These are phyloP conservation scores for Eutrigla gurnardus DNA, from an alignment of 2,797 vertebrate genomes.

Conservation along the genomic window DNA sequence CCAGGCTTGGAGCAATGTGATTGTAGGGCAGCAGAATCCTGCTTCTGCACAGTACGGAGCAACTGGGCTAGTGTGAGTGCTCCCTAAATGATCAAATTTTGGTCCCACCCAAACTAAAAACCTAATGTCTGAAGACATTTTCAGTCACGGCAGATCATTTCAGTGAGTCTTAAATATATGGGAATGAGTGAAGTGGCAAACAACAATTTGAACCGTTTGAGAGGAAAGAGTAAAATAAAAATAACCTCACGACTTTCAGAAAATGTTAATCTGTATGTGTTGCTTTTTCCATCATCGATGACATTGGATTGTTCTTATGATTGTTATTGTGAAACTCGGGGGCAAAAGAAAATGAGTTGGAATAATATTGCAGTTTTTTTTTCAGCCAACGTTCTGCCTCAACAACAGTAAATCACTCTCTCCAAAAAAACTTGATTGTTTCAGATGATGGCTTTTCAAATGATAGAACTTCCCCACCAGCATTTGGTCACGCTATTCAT, in stretches of 20 bases:
- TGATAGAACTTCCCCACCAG: slow-evolving; percentile 38
- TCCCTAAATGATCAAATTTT: background rate
- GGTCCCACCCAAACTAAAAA: background rate
- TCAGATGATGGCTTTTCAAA: slow-evolving; percentile 41
- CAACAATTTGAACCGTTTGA: slow-evolving; percentile 9
- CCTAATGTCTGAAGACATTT: background rate
- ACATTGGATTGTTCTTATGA: background rate
- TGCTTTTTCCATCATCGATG: slow-evolving; percentile 14
- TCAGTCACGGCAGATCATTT: background rate
- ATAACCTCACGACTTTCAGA: slow-evolving; percentile 17
- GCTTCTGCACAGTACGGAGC: too few species aligned
- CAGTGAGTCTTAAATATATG: background rate
- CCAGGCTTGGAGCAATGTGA: too few species aligned
- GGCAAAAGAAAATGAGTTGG: slow-evolving; percentile 11
- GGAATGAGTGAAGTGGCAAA: background rate
- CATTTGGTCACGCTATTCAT: slow-evolving; percentile 43
- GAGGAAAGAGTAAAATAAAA: slow-evolving; percentile 9
- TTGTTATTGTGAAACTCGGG: background rate
- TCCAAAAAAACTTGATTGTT: slow-evolving; percentile 27
- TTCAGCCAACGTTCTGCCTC: slow-evolving; percentile 11
- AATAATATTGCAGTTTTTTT: slow-evolving; percentile 15
- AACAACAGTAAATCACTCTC: slow-evolving; percentile 15
- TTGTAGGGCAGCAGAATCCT: too few species aligned
- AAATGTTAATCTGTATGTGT: slow-evolving; percentile 4
- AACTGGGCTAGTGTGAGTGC: too few species aligned